Conservation (phyloP, 2,888 invertebrate genomes). For the Hipparchia semele region DNA sequence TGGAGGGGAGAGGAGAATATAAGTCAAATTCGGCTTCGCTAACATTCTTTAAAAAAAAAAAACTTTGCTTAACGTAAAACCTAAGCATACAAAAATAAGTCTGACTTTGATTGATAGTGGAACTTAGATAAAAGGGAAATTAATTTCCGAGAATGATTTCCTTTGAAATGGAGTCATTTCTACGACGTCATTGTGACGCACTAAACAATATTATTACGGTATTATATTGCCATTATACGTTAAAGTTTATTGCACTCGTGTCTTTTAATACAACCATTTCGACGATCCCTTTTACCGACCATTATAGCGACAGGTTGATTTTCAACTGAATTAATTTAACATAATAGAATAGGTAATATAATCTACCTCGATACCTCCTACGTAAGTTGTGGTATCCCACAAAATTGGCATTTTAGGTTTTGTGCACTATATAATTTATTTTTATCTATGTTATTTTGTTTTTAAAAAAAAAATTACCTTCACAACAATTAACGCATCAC, state of each 20-base stretch:
- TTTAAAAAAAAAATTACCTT: too few species aligned
- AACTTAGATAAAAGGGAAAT: slow-evolving; percentile 13
- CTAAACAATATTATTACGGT: not conserved
- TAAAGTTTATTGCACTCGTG: slow-evolving; percentile 6
- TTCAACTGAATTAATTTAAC: not conserved
- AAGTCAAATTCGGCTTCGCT: too few species aligned
- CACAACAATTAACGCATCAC: too few species aligned
- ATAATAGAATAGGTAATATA: too few species aligned
- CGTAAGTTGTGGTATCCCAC: too few species aligned
- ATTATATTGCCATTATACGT: slow-evolving; percentile 1
- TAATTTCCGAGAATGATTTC: slow-evolving; percentile 13
- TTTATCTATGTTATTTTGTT: too few species aligned
- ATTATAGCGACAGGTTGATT: not conserved
- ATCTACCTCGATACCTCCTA: too few species aligned
- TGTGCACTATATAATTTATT: too few species aligned
- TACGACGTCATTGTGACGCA: slow-evolving; percentile 1
- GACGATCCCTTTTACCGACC: not conserved
- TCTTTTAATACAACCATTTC: not conserved
- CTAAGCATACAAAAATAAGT: not conserved
- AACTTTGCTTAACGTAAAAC: too few species aligned
- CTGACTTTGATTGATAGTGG: slow-evolving; percentile 16
- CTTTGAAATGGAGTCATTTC: not conserved
- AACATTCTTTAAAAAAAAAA: too few species aligned
- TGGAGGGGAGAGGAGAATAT: too few species aligned
- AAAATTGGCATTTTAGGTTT: too few species aligned